Evolutionary conservation across 2,888 invertebrate species (phyloP), one percentile per base, ranked within the genome.

Genomic region (Vanessa cardui): DNA sequence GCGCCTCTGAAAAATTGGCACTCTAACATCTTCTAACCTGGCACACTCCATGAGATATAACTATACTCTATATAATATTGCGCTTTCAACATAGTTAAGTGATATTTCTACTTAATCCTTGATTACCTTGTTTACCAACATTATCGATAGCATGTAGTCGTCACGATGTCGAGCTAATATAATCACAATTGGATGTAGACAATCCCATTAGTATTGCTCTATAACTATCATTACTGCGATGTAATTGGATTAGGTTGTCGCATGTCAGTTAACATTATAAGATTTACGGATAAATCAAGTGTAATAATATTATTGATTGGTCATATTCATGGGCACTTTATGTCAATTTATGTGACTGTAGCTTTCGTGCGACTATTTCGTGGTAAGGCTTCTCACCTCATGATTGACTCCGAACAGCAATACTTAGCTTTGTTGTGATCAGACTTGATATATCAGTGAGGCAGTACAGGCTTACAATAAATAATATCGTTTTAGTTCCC

Each of bases 171-270:
- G 58, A 62, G 44, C 62, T 46, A 58, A 62, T 66, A 58, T 62
- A 50, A 66, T 62, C 44, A 66, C 61, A 62, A 66, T 58, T 58
- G 62, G 56, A 62, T 58, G 61, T 49, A 66, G 56, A 62, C 62
- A 66, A 66, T 66, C 49, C 58, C 47, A 62, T 66, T 66, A 66
- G 39, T 62, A 44, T 39, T 33, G 59, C 61, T 64, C 33, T 58
- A 58, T 58, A 64, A 49, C 64, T 47, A 64, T 49, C n/a, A 58
- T 21, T 49, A 31, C 47, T 49, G 56, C 58, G 31, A 21, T 20
- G 31, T 64, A 64, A 64, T 64, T 58, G 58, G 49, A 64, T 64
- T 58, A 64, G 58, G 47, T 33, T 64, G 64, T 64, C 58, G 64
- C 39, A 58, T 64, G 58, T 58, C 58, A 49, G 58, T 58, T 64